phyloP scores from a whole-genome alignment of 1,140 invertebrate genomes.

The Lepidurus arcticus region DNA sequence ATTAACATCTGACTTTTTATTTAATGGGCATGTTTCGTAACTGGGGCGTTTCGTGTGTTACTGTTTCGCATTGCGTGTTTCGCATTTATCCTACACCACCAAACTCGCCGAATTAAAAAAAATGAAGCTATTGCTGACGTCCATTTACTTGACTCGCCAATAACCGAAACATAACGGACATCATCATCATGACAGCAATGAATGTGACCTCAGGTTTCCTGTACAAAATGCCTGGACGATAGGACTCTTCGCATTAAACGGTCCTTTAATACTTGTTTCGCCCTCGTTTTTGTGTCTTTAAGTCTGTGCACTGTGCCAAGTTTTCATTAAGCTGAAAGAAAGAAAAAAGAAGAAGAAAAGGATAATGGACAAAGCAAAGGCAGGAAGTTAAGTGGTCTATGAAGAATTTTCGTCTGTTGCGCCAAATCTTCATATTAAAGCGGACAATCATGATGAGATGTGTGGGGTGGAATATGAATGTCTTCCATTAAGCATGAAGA shows the following conservation, averaged over 20 bases:
- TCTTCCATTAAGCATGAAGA: conserved; percentile 15
- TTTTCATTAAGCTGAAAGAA: conserved; percentile 8
- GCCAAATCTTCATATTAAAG: conserved; percentile 11
- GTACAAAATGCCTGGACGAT: conserved; percentile 19
- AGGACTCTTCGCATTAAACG: conserved; percentile 4
- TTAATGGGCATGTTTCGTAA: background rate
- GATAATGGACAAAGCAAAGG: background rate
- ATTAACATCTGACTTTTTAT: no score
- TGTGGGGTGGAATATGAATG: conserved; percentile 4
- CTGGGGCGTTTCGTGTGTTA: background rate
- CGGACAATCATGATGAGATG: background rate
- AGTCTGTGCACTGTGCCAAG: conserved; percentile 20
- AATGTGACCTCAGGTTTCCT: conserved; percentile 18
- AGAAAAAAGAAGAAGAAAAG: background rate
- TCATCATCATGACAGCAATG: conserved; percentile 19
- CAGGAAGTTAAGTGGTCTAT: background rate
- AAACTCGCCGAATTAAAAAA: background rate
- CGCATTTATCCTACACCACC: background rate
- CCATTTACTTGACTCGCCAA: background rate
- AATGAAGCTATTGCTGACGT: background rate
- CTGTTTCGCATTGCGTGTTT: background rate
- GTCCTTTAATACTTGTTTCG: conserved; percentile 6
- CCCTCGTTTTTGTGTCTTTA: conserved; percentile 17
- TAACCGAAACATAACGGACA: background rate
- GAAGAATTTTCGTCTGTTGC: conserved; percentile 1